phyloP scores from a whole-genome alignment of 2,888 invertebrate genomes.

The Heliconius charithonia region DNA sequence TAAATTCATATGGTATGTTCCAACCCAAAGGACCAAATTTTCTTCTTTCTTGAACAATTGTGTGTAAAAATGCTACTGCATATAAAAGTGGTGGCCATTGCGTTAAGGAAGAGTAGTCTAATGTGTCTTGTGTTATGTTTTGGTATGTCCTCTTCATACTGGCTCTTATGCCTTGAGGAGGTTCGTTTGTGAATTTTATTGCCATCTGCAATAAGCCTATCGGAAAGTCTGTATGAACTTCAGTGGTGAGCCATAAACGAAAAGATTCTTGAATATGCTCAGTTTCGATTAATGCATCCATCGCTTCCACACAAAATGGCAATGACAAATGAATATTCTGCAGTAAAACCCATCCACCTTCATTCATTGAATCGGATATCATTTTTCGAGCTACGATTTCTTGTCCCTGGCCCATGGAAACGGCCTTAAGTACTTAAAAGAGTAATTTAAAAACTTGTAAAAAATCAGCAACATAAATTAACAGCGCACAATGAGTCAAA shows the following conservation, averaged over 20 bases:
- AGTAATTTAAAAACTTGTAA: background rate
- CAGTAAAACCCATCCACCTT: conserved; percentile 96
- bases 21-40: conserved; percentile 98
- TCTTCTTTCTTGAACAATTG: conserved; percentile 96
- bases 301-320: conserved; percentile 95
- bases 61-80: conserved; percentile 97
- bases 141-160: conserved; percentile 97
- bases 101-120: conserved; percentile 94
- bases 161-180: conserved; percentile 96
- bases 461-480: background rate
- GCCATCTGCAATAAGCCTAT: conserved; percentile 95
- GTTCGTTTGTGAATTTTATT: conserved; percentile 98
- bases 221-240: conserved; percentile 96
- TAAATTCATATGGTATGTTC: conserved; percentile 98
- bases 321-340: conserved; percentile 98
- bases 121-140: conserved; percentile 92
- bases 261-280: conserved; percentile 92
- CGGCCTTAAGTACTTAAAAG: conserved; percentile 87
- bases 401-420: conserved; percentile 99
- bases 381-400: conserved; percentile 92
- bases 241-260: conserved; percentile 97
- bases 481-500: no score
- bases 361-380: conserved; percentile 90
- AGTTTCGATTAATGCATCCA: conserved; percentile 94
- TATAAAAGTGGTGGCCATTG: conserved; percentile 98